Evolutionary conservation across 30 jellyfish, hydroid and myxozoan species (phyloP).

Genomic region (Aurelia aurita complex sp. Pacific): DNA sequence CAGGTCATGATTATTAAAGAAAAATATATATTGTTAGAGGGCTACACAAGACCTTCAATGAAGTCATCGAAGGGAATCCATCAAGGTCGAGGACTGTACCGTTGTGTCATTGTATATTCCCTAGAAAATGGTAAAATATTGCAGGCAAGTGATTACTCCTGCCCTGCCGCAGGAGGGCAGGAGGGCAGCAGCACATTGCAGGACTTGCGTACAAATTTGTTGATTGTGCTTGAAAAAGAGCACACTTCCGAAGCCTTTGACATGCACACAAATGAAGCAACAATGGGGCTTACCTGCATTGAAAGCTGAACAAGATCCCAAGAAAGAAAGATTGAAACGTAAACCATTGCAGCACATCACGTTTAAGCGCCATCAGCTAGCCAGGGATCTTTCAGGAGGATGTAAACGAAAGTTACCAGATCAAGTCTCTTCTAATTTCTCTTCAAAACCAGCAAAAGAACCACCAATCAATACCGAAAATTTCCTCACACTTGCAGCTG

Average conservation of each 20-base stretch:
- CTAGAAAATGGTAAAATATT: not conserved
- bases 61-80: constrained; percentile 1
- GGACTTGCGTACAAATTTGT: constrained; percentile 17
- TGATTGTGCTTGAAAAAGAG: not conserved
- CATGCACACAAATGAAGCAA: constrained; percentile 3
- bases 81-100: constrained; percentile 14
- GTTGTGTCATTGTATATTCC: constrained; percentile 3
- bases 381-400: not conserved
- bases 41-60: constrained; percentile 23
- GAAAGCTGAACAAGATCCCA: constrained; percentile 30
- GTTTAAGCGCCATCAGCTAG: not conserved
- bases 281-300: constrained; percentile 26
- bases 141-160: constrained; percentile 12
- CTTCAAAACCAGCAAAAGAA: not conserved
- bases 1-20: not conserved
- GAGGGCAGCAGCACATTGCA: constrained; percentile 11
- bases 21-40: not conserved
- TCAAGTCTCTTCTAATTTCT: not conserved
- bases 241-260: not conserved
- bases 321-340: not conserved
- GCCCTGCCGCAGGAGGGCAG: constrained; percentile 8
- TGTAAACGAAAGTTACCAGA: not conserved
- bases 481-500: too few species aligned
- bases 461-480: not conserved
- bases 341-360: constrained; percentile 13